These are phyloP conservation scores for Xenotilapia flavipinnis DNA, from an alignment of 2,113 vertebrate genomes.

Conservation along the genomic window DNA sequence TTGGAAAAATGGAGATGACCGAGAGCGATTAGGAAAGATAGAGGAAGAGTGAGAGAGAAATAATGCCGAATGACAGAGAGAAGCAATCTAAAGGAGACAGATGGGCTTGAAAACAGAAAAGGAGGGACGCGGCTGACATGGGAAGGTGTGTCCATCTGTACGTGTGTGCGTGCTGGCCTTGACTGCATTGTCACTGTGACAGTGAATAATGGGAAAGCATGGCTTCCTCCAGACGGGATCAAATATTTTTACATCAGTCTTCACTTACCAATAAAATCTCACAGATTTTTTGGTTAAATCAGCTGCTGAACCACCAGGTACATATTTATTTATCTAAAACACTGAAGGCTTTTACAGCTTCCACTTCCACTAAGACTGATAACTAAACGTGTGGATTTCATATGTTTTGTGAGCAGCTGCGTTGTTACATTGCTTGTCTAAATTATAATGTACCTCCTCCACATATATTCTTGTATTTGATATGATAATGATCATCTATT, in stretches of 20 bases:
- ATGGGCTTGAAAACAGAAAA: neutral
- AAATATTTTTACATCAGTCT: neutral
- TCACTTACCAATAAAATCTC: neutral
- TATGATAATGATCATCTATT: neutral
- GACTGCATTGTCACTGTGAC: neutral
- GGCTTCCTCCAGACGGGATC: neutral
- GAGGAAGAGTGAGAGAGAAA: constrained; percentile 17
- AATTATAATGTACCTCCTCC: neutral
- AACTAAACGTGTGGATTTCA: neutral
- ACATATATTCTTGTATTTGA: neutral
- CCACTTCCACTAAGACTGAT: neutral
- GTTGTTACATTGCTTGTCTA: neutral
- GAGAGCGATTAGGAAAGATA: constrained; percentile 28
- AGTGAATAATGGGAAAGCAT: neutral
- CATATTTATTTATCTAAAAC: neutral
- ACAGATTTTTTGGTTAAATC: neutral
- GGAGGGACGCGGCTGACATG: neutral
- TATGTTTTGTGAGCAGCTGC: neutral
- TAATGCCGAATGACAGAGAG: constrained; percentile 34
- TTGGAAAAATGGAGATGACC: constrained; percentile 19
- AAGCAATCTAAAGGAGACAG: constrained; percentile 25
- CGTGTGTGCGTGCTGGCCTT: neutral
- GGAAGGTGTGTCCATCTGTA: neutral
- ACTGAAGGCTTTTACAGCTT: neutral
- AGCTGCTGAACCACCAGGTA: neutral